phyloP scores from a whole-genome alignment of 2,888 invertebrate species.

The Melieria omissa region DNA sequence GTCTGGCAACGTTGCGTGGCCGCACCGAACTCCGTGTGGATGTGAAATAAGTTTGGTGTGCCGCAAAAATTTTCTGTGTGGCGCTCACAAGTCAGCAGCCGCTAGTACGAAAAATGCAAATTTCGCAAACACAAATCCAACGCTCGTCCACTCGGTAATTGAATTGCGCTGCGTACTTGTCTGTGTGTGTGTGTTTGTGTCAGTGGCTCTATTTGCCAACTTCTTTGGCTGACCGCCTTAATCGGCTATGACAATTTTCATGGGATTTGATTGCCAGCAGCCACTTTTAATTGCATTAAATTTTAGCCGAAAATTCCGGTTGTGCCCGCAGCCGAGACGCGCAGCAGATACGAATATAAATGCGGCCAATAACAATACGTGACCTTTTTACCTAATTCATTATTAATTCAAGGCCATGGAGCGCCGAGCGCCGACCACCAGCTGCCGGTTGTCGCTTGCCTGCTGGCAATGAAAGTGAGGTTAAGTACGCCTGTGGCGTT shows the following conservation, averaged over 20 bases:
- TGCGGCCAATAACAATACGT: slow-evolving; percentile 37
- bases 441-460: background rate
- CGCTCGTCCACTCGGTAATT: background rate
- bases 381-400: slow-evolving; percentile 43
- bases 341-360: slow-evolving; percentile 8
- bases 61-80: slow-evolving; percentile 55
- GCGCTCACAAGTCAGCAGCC: too few relatives aligned
- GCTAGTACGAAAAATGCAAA: slow-evolving; percentile 3
- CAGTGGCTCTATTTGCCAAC: background rate
- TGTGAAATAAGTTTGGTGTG: slow-evolving; percentile 53
- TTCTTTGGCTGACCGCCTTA: slow-evolving; percentile 9
- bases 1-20: background rate
- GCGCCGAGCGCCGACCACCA: background rate
- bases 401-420: slow-evolving; percentile 39
- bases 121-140: background rate
- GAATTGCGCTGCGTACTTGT: too few relatives aligned
- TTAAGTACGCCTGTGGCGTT: too few relatives aligned
- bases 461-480: too few relatives aligned
- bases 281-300: slow-evolving; percentile 59
- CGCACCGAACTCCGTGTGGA: slow-evolving; percentile 8
- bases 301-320: slow-evolving; percentile 32
- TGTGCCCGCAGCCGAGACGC: slow-evolving; percentile 1
- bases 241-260: slow-evolving; percentile 38
- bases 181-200: background rate
- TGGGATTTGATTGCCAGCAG: slow-evolving; percentile 51